Base-by-base conservation (phyloP, 2,797 vertebrate genomes). In the Champsocephalus esox region DNA sequence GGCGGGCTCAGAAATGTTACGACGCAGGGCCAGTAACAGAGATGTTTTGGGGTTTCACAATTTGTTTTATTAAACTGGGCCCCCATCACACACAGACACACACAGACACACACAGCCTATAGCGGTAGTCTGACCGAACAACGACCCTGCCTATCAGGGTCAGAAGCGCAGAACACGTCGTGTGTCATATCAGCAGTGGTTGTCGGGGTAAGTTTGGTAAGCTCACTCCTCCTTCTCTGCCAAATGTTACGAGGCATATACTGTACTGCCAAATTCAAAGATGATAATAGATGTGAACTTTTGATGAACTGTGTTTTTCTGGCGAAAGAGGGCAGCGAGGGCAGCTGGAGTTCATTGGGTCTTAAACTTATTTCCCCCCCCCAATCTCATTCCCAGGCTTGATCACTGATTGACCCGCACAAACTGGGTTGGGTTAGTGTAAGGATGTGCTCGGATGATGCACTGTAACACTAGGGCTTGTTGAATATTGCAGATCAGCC, bases 71-170 rank as follows among this genome's bases (percentile, higher is more conserved):
- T 80, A 75, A 59, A 82, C 49, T 58, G 24, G 19, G 8, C 16
- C 62, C 43, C 67, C 34, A 34, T 24, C 70, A 60, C 45, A 59
- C 66, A n/a, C 63, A 75, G 57, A 58, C 60, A 57, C 55, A 71
- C 76, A 80, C 70, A 79, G 57, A 58, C 60, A 57, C 55, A 71
- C 76, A 80, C 70, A 79, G 88, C 92, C 90, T 73, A 76, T 73
- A 90, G 93, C 87, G 48, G 67, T 75, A 70, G 80, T 88, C 88
- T 95, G 95, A 94, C 94, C 90, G 87, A 87, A 79, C 88, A 81
- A 24, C 62, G 90, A 94, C 91, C 93, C 89, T 4, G 57, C 70
- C 13, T 79, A 86, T 91, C 79, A 74, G 76, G 93, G 90, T 93
- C 88, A 88, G 75, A 87, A 90, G 87, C 90, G 84, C 80, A 89